These are phyloP conservation scores for Diaprepes abbreviatus DNA, from an alignment of 2,888 invertebrate genomes.

Conservation along the genomic window DNA sequence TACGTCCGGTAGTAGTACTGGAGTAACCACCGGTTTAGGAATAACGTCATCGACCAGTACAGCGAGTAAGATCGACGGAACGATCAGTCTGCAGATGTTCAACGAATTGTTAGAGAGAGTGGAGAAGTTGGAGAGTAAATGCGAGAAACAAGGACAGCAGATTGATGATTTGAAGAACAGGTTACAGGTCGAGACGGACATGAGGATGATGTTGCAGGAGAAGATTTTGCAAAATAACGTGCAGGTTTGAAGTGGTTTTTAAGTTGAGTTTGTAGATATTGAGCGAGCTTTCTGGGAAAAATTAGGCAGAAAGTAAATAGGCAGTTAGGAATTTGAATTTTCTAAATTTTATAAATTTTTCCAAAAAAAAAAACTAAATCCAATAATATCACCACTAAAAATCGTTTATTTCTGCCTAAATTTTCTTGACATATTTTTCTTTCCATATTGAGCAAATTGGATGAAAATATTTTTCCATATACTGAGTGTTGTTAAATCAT, in stretches of 20 bases:
- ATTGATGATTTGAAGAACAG: constrained; percentile 76
- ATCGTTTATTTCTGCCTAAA: too few species aligned
- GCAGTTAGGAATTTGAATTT: too few species aligned
- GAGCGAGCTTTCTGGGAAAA: neutral
- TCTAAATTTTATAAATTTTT: too few species aligned
- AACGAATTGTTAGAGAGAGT: constrained; percentile 66
- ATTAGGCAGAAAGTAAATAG: neutral
- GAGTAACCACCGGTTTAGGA: neutral
- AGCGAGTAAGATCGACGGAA: neutral
- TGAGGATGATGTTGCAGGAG: constrained; percentile 76
- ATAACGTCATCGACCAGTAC: constrained; percentile 1
- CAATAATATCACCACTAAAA: too few species aligned
- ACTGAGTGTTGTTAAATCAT: too few species aligned
- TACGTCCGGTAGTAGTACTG: neutral
- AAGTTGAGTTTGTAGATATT: neutral
- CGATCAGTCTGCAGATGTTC: constrained; percentile 49
- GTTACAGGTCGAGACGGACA: constrained; percentile 75
- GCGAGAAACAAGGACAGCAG: constrained; percentile 74
- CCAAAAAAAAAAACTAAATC: too few species aligned
- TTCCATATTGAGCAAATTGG: too few species aligned
- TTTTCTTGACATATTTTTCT: too few species aligned
- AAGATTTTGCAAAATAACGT: constrained; percentile 80
- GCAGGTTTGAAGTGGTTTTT: constrained; percentile 72
- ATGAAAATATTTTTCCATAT: too few species aligned
- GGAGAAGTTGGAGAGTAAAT: constrained; percentile 72